phyloP scores from a whole-genome alignment of 2,888 invertebrate genomes.

The Allacma fusca region DNA sequence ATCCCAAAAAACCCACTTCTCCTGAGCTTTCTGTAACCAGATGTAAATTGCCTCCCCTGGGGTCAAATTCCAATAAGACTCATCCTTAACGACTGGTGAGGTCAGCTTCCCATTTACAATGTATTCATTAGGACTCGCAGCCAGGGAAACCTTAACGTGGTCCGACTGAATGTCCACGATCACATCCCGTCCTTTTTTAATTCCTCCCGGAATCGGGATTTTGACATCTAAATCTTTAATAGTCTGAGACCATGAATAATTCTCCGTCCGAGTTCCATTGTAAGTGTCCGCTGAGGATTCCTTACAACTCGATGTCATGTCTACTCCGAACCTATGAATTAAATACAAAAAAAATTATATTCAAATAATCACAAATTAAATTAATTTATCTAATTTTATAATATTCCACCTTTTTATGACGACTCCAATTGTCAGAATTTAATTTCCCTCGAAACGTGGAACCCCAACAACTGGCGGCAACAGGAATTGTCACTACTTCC shows the following conservation, averaged over 20 bases:
- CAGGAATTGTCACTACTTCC: too few species aligned
- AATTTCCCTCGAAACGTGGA: too few species aligned
- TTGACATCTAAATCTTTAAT: conserved; percentile 74
- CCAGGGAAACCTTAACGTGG: conserved; percentile 64
- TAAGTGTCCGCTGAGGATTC: conserved; percentile 70
- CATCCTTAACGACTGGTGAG: conserved; percentile 74
- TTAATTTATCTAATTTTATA: too few species aligned
- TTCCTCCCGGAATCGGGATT: conserved; percentile 64
- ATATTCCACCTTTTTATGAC: too few species aligned
- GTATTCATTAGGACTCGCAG: conserved; percentile 64
- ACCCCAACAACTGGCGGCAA: too few species aligned
- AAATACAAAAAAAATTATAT: too few species aligned
- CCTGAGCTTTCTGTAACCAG: conserved; percentile 63
- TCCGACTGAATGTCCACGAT: conserved; percentile 71
- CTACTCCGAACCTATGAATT: too few species aligned
- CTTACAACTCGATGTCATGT: too few species aligned
- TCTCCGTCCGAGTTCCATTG: conserved; percentile 80
- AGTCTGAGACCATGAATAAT: conserved; percentile 83
- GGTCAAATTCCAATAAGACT: conserved; percentile 80
- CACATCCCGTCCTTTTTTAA: conserved; percentile 74
- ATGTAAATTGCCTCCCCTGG: conserved; percentile 71
- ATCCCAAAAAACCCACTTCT: conserved; percentile 51
- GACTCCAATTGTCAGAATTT: too few species aligned
- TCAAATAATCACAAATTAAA: too few species aligned
- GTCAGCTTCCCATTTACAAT: conserved; percentile 73